Percentiles rank a stretch among this genome's conserved stretches.
phyloP scores from a whole-genome alignment of 2,888 invertebrate genomes.

The Diabrotica balteata region DNA sequence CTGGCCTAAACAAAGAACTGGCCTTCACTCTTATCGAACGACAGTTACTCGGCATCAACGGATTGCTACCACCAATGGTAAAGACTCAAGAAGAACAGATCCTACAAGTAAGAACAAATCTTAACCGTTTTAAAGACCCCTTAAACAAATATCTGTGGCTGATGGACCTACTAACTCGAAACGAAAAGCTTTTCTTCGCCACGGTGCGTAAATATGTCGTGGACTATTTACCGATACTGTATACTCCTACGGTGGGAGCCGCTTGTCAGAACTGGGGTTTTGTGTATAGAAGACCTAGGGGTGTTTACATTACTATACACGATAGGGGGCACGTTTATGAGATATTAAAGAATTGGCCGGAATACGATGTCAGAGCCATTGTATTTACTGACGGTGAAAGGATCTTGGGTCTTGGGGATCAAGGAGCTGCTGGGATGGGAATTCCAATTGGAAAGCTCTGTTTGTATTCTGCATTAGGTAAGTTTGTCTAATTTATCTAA shows the following conservation, averaged over 20 bases:
- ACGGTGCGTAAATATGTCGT: slow-evolving; percentile 88
- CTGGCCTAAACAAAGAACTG: slow-evolving; percentile 75
- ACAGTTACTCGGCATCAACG: slow-evolving; percentile 93
- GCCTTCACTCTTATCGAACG: slow-evolving; percentile 94
- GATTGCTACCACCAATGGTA: slow-evolving; percentile 89
- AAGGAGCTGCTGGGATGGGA: slow-evolving; percentile 98
- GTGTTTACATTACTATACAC: slow-evolving; percentile 93
- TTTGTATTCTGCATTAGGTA: slow-evolving; percentile 87
- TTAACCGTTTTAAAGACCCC: slow-evolving; percentile 85
- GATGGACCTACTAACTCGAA: slow-evolving; percentile 85
- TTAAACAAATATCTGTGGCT: slow-evolving; percentile 96
- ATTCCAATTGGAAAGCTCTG: slow-evolving; percentile 97
- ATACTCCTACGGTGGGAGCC: slow-evolving; percentile 96
- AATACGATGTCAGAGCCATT: slow-evolving; percentile 82
- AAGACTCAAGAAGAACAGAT: slow-evolving; percentile 90
- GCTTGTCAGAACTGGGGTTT: slow-evolving; percentile 97
- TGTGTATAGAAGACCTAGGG: slow-evolving; percentile 88
- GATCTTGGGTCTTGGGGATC: slow-evolving; percentile 95
- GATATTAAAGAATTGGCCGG: slow-evolving; percentile 92
- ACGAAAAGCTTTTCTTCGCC: slow-evolving; percentile 94
- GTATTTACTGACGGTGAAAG: slow-evolving; percentile 98
- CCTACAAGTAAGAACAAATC: slow-evolving; percentile 78
- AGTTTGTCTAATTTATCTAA: neutral
- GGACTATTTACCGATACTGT: slow-evolving; percentile 95
- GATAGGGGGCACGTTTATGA: slow-evolving; percentile 96